Evolutionary conservation across 1,140 invertebrate genomes (phyloP).

Genomic region (Drosophila auraria): DNA sequence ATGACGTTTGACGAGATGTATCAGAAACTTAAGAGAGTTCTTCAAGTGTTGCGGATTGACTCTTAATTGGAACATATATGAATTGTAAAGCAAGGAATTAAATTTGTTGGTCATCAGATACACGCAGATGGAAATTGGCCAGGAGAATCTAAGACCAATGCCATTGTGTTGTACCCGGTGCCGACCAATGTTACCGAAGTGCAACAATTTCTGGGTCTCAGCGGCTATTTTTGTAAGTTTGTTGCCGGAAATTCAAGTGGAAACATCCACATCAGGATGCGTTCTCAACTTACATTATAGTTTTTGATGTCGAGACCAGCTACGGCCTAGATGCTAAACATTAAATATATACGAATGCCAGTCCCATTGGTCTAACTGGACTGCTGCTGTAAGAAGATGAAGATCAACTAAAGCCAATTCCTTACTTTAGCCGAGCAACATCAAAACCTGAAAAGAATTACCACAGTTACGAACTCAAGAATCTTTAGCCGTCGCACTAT

Average conservation of each 20-base stretch:
- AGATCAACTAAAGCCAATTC: neutral
- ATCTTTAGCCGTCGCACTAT: too few species aligned
- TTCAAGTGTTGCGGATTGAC: too few species aligned
- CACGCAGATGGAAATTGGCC: slow-evolving; percentile 1
- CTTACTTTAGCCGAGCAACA: neutral
- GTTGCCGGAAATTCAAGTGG: neutral
- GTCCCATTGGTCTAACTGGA: too few species aligned
- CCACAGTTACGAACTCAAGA: neutral
- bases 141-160: neutral
- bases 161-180: neutral
- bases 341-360: too few species aligned
- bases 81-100: neutral
- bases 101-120: neutral
- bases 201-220: neutral
- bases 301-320: too few species aligned
- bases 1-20: too few species aligned
- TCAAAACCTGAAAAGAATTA: neutral
- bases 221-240: neutral
- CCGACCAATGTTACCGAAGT: neutral
- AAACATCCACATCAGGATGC: too few species aligned
- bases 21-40: too few species aligned
- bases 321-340: too few species aligned
- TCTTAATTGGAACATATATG: too few species aligned
- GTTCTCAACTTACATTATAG: too few species aligned
- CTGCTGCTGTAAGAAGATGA: too few species aligned